These are phyloP conservation scores for Drosophila pseudotakahashii DNA, from an alignment of 2,888 invertebrate genomes.

Conservation along the genomic window DNA sequence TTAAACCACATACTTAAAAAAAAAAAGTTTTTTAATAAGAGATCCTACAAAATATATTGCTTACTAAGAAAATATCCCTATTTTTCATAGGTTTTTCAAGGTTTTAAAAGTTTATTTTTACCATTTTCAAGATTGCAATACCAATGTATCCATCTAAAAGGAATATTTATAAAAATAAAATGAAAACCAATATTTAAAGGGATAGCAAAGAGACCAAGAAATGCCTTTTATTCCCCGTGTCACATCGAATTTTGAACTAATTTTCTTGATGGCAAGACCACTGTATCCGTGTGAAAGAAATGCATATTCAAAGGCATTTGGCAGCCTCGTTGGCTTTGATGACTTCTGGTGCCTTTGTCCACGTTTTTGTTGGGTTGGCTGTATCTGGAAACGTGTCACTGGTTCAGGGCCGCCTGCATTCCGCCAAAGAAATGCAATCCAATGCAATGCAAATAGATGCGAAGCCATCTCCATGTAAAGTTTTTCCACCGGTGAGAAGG, in stretches of 20 bases:
- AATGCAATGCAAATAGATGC: conserved; percentile 62
- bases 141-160: too few species aligned
- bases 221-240: too few species aligned
- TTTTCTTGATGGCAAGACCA: neutral
- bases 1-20: too few species aligned
- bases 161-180: too few species aligned
- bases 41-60: too few species aligned
- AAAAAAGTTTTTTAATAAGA: too few species aligned
- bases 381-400: conserved; percentile 69
- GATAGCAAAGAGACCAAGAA: too few species aligned
- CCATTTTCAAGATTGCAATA: too few species aligned
- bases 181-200: too few species aligned
- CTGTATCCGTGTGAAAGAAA: conserved; percentile 16
- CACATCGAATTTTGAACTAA: neutral
- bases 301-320: conserved; percentile 41
- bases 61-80: too few species aligned
- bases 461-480: conserved; percentile 52
- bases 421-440: conserved; percentile 41
- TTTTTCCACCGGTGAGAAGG: conserved; percentile 26
- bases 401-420: conserved; percentile 70
- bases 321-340: conserved; percentile 26
- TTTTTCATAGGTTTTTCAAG: too few species aligned
- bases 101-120: too few species aligned
- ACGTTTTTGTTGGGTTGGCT: conserved; percentile 25
- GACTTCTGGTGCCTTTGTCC: conserved; percentile 27